Base-by-base conservation (phyloP, 2,797 vertebrate genomes). In the Ara ararauna region DNA sequence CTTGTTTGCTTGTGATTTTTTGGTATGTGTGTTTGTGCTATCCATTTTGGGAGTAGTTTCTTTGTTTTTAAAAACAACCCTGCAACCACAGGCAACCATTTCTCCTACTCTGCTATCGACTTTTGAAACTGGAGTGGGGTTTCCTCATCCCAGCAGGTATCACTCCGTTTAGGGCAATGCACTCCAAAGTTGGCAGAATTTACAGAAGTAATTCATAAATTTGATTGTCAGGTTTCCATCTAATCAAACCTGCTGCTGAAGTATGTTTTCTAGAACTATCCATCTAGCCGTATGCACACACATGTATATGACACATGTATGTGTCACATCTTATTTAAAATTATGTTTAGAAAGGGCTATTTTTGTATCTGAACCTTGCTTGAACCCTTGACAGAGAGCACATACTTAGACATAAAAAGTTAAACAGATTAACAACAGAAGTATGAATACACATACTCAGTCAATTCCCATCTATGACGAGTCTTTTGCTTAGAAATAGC, bases 381-480 rank as follows among this genome's bases (percentile, higher is more conserved):
- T 86, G 50, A 91, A 87, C 54, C 34, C 66, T 89, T 93, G 87
- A 92, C 68, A 84, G 81, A 72, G 67, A 83, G 92, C 90, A 89
- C 66, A 85, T 83, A 87, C 85, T 78, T 65, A 62, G 47, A 75
- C 61, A 83, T 20, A 34, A 64, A 67, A 77, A 83, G 30, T 62
- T 75, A 74, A 53, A 85, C 27, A 75, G 58, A 83, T 54, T 83
- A 74, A 75, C 96, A 93, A 80, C 17, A 80, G 58, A 87, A 87
- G 30, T 15, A 51, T 26, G 62, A 62, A 62, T 62, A 56, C 7
- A 74, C 15, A 20, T 20, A 84, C 27, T 56, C 27, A 83, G 73
- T 44, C 29, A 67, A 36, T 50, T 80, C 22, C 27, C 44, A 62
- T 47, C 38, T 71, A 20, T 13, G 42, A 87, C 16, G 14, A 91